phyloP scores from a whole-genome alignment of 2,797 vertebrate species.

The Synaphobranchus kaupii region DNA sequence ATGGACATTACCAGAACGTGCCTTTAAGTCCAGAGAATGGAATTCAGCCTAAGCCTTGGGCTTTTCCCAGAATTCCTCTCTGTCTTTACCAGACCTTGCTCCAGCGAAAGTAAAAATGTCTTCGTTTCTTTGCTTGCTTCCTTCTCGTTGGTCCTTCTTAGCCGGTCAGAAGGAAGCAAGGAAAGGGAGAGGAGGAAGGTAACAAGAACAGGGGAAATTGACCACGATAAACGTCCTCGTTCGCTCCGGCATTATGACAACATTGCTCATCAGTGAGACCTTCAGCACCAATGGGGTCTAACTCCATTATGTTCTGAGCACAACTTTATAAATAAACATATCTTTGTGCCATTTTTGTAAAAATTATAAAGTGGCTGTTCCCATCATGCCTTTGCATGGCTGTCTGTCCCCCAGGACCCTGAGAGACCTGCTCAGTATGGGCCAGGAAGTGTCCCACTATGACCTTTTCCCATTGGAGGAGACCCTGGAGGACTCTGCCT shows the following conservation, averaged over 20 bases:
- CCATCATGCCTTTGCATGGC: conserved; percentile 39
- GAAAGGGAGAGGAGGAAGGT: too few relatives aligned
- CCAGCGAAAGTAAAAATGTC: too few relatives aligned
- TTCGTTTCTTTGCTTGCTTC: too few relatives aligned
- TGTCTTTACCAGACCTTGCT: too few relatives aligned
- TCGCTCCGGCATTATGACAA: neutral
- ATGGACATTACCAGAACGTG: too few relatives aligned
- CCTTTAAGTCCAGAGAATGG: too few relatives aligned
- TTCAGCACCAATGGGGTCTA: neutral
- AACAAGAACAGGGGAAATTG: neutral
- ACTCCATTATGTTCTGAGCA: neutral
- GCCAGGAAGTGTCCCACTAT: conserved; percentile 63
- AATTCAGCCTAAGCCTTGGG: too few relatives aligned
- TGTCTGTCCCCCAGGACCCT: conserved; percentile 47
- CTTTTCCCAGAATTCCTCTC: too few relatives aligned
- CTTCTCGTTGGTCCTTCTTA: too few relatives aligned
- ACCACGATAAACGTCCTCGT: neutral
- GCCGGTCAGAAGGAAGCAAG: too few relatives aligned
- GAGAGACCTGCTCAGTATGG: conserved; percentile 54
- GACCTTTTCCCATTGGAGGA: conserved; percentile 80
- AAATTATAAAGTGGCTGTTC: neutral
- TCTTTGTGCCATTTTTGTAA: too few relatives aligned
- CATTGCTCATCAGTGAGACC: neutral
- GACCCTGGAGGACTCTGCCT: conserved; percentile 70
- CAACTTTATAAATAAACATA: neutral